Evolutionary conservation across 2,888 invertebrate species (phyloP), one percentile per base, ranked within the genome.

Genomic region (Meghimatium bilineatum): DNA sequence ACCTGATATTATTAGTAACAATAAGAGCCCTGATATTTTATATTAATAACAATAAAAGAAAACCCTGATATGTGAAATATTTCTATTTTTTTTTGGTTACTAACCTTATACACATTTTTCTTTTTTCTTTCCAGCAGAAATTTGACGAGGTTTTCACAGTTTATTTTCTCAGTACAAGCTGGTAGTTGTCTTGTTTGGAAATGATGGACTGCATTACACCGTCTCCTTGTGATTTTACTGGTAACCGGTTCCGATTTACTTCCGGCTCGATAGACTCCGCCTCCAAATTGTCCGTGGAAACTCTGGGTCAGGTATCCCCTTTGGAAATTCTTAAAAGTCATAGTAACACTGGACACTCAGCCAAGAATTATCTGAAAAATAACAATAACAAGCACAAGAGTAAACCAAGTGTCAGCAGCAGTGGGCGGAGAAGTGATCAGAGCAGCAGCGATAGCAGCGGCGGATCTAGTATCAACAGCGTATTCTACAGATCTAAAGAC

Each of bases 171-270:
- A n/a, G n/a, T n/a, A n/a, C n/a, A n/a, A n/a, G n/a, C n/a, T n/a
- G n/a, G n/a, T n/a, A n/a, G n/a, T n/a, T n/a, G n/a, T n/a, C n/a
- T n/a, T n/a, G n/a, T 2, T 6, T 34, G 14, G 67, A 67, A 3
- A 84, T 66, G 80, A 74, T 80, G 80, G 80, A 84, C 60, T 74
- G 49, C n/a, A n/a, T 84, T 34, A 80, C 74, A 1, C 80, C 84
- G 0, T 80, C 84, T 0, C 84, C 84, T 0, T 38, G 29, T 6
- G 80, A 84, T 38, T 80, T 66, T 56, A 69, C 80, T 26, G 80
- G 80, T 10, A 84, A 38, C 49, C 29, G 56, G 29, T 84, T 84
- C 44, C 79, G 63, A 56, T 84, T 84, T 32, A 52, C 32, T 74
- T 80, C 84, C 0, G 75, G 74, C 6, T 72, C 80, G 23, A 34